Evolutionary conservation across 2,888 invertebrate species (phyloP), one percentile per base, ranked within the genome.

Genomic region (Andrena flavipes): DNA sequence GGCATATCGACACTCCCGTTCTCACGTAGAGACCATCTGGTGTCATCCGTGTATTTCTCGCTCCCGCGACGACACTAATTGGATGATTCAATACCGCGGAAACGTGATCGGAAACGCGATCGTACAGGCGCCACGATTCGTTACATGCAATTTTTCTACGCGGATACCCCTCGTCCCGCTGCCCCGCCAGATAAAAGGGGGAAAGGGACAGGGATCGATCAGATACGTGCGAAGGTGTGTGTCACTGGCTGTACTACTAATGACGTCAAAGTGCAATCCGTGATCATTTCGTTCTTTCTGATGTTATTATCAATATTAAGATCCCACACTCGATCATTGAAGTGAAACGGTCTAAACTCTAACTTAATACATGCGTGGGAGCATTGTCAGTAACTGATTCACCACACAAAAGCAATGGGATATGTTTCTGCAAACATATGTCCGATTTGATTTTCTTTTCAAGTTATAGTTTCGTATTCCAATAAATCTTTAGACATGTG

Each of bases 31-130:
- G 69, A 82, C 78, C 80, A 80, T 69, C 80, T 79, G 76, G 88
- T 83, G 85, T 87, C 82, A 83, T 86, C 80, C 75, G 62, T 82
- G 85, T 83, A 87, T 87, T 86, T 88, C 84, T 85, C 84, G 79
- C 82, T 67, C 73, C 72, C 86, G 79, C 85, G 84, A 87, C 84
- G 87, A 85, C 86, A 78, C 88, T 92, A 91, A 91, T 91, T 89
- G 88, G 86, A 88, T 90, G 90, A 91, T 92, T 90, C 92, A 91
- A 92, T 92, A 92, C 90, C 90, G 90, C 88, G 83, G 85, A 88
- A 91, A 91, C 92, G 92, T 92, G 92, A 92, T 90, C 88, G 87
- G 92, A 92, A 92, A 89, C 79, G 81, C 84, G 88, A 91, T 90
- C 83, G 78, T 80, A 85, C 65, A 81, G 82, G 76, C 79, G 80